Conservation (phyloP, 2,888 invertebrate genomes). For the Hyalella azteca region DNA sequence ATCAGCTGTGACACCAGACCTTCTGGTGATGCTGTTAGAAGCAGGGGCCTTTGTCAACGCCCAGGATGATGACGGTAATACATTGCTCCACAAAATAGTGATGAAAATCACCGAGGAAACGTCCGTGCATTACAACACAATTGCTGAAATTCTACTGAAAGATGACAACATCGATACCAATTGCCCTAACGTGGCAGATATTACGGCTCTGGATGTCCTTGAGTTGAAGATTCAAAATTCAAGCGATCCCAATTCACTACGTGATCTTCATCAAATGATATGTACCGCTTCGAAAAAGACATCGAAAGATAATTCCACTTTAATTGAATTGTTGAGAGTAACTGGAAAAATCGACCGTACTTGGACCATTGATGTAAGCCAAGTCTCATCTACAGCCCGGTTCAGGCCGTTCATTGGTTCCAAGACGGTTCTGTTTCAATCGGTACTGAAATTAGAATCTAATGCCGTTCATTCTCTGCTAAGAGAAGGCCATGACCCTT, state of each 20-base stretch:
- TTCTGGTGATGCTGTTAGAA: background rate
- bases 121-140: no score
- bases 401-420: background rate
- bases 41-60: background rate
- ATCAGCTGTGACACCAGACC: background rate
- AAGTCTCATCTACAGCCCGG: background rate
- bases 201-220: background rate
- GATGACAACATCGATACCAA: background rate
- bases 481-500: background rate
- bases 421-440: background rate
- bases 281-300: background rate
- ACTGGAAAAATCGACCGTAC: background rate
- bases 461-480: background rate
- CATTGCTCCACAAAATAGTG: background rate
- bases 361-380: background rate
- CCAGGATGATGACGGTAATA: constrained; percentile 16
- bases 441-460: background rate
- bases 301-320: background rate
- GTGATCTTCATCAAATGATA: background rate
- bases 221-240: background rate
- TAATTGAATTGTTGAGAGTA: background rate
- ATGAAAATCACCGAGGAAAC: background rate
- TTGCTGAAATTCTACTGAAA: background rate
- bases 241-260: background rate
- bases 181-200: background rate